Percentiles rank a stretch among this genome's conserved stretches.
Conservation (phyloP, 2,888 invertebrate genomes). For the Ophion ellenae region DNA sequence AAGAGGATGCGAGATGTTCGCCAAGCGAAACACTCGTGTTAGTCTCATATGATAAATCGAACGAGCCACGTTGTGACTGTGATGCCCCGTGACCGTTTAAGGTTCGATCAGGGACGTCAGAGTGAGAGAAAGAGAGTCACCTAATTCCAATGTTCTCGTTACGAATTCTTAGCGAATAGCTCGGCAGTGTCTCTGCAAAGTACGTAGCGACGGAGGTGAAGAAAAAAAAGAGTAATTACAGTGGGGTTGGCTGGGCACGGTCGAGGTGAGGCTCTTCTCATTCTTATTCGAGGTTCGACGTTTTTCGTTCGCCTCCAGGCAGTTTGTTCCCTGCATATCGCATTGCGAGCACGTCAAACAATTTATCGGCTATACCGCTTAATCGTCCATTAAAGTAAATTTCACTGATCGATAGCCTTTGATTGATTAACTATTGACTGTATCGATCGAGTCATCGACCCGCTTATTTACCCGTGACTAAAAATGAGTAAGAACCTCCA, state of each 20-base stretch:
- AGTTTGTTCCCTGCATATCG: constrained; percentile 4
- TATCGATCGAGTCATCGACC: not conserved
- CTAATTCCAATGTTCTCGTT: constrained; percentile 35
- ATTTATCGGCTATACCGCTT: constrained; percentile 9
- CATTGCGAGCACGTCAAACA: constrained; percentile 16
- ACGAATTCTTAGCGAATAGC: constrained; percentile 34
- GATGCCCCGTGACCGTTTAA: constrained; percentile 50
- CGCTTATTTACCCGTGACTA: not conserved
- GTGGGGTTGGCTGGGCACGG: constrained; percentile 39
- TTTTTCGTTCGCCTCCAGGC: constrained; percentile 4
- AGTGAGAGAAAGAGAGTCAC: not conserved
- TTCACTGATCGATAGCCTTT: not conserved
- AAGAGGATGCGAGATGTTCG: constrained; percentile 9
- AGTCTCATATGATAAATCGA: constrained; percentile 22
- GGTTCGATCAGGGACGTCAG: constrained; percentile 34
- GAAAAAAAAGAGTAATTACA: constrained; percentile 33
- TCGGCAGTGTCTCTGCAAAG: not conserved
- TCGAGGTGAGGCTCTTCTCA: constrained; percentile 52
- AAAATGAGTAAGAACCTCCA: not conserved
- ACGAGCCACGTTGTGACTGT: not conserved
- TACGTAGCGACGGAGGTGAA: constrained; percentile 9
- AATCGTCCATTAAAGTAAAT: constrained; percentile 2
- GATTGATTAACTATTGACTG: not conserved
- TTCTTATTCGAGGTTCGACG: constrained; percentile 51
- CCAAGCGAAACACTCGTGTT: not conserved